A percentile compares a stretch with the other conserved stretches of the same genome.
These are phyloP conservation scores for Pelobates cultripes DNA, from an alignment of 2,797 vertebrate genomes.

Conservation along the genomic window DNA sequence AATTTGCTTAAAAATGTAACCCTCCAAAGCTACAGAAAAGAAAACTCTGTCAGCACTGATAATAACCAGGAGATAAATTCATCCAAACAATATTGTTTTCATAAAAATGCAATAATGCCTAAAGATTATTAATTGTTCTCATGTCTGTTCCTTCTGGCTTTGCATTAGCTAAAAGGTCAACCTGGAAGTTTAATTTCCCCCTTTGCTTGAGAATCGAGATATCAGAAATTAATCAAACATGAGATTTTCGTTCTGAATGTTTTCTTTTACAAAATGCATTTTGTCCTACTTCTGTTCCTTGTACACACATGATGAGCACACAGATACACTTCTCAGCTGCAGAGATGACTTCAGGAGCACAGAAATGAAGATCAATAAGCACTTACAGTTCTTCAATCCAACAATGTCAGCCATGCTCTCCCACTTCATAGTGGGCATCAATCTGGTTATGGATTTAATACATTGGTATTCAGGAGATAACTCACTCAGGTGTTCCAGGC, in stretches of 20 bases:
- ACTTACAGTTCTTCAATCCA: constrained; percentile 65
- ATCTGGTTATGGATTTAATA: constrained; percentile 49
- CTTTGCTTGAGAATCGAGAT: constrained; percentile 53
- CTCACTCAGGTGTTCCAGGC: constrained; percentile 39
- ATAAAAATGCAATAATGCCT: neutral
- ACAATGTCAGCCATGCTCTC: constrained; percentile 59
- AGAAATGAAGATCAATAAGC: constrained; percentile 63
- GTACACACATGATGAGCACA: neutral
- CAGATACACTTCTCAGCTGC: neutral
- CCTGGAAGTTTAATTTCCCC: constrained; percentile 59
- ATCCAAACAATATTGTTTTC: neutral
- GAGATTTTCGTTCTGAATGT: constrained; percentile 60
- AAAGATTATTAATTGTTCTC: constrained; percentile 52
- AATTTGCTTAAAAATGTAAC: too few species aligned
- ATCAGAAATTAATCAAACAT: constrained; percentile 66
- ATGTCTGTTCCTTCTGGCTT: constrained; percentile 23
- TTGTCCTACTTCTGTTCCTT: accelerated
- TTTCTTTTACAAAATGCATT: constrained; percentile 36
- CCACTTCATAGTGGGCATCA: constrained; percentile 58
- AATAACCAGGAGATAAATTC: too few species aligned
- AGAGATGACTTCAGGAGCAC: constrained; percentile 19
- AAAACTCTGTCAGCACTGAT: too few species aligned
- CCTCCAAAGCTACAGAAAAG: too few species aligned
- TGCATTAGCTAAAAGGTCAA: constrained; percentile 70
- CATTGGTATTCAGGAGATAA: constrained; percentile 59